Evolutionary conservation across 2,888 invertebrate genomes (phyloP).

Genomic region (Phortica magna): DNA sequence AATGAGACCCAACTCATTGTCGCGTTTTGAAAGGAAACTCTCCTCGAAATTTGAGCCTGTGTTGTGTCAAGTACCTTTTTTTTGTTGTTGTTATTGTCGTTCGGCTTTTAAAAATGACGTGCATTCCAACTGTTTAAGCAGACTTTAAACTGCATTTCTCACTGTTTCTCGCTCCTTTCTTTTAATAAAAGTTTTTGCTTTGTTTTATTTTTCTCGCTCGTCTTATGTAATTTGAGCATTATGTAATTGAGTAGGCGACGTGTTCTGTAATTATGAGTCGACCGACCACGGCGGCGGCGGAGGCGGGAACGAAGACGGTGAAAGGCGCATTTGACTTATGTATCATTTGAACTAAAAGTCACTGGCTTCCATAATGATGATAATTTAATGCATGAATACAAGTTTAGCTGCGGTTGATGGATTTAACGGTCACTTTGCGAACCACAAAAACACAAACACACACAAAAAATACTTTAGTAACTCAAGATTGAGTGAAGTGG

Average conservation of each 20-base stretch:
- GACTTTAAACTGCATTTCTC: not conserved
- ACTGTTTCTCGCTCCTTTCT: not conserved
- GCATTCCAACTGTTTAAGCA: not conserved
- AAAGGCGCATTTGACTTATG: not conserved
- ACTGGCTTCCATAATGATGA: not conserved
- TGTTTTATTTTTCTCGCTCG: not conserved
- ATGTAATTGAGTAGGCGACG: constrained; percentile 11
- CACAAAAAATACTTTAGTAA: too few species aligned
- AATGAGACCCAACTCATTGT: not conserved
- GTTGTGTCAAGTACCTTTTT: constrained; percentile 62
- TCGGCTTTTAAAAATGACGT: not conserved
- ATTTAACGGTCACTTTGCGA: not conserved
- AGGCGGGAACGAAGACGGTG: not conserved
- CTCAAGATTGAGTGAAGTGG: not conserved
- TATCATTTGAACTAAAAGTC: constrained; percentile 2
- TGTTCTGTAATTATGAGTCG: constrained; percentile 21
- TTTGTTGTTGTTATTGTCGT: not conserved
- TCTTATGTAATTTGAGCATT: constrained; percentile 30
- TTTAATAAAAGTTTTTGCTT: not conserved
- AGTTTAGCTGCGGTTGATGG: not conserved
- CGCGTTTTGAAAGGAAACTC: constrained; percentile 40
- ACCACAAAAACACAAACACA: too few species aligned
- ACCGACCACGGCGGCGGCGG: not conserved
- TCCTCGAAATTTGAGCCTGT: constrained; percentile 60
- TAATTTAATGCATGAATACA: constrained; percentile 16